Conservation (phyloP, 2,113 vertebrate genomes). For the Oncorhynchus keta region DNA sequence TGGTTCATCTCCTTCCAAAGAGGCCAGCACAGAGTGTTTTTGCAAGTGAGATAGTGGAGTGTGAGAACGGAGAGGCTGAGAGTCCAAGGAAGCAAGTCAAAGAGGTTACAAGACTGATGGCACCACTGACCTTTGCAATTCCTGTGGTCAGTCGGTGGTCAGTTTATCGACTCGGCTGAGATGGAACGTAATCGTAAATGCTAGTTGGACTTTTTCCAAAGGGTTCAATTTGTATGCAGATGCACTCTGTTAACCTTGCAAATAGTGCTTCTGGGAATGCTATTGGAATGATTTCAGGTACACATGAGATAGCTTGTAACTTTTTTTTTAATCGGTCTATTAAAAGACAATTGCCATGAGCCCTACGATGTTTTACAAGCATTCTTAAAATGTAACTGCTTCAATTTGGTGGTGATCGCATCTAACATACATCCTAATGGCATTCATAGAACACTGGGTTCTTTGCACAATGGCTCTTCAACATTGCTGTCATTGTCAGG, state of each 20-base stretch:
- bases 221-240: not conserved
- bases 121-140: not conserved
- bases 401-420: not conserved
- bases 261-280: not conserved
- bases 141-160: not conserved
- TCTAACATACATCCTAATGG: not conserved
- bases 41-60: not conserved
- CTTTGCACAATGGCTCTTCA: not conserved
- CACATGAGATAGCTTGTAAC: not conserved
- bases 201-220: not conserved
- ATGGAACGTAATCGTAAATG: not conserved
- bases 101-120: not conserved
- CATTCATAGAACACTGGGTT: not conserved
- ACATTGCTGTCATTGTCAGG: not conserved
- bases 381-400: not conserved
- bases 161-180: not conserved
- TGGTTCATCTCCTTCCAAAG: slow-evolving; percentile 8
- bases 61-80: not conserved
- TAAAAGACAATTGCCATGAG: not conserved
- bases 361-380: not conserved
- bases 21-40: not conserved
- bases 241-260: not conserved
- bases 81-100: not conserved
- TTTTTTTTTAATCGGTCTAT: not conserved
- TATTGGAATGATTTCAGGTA: not conserved